Base-by-base conservation (phyloP, 2,888 invertebrate genomes). In the Netelia fuscicornis region DNA sequence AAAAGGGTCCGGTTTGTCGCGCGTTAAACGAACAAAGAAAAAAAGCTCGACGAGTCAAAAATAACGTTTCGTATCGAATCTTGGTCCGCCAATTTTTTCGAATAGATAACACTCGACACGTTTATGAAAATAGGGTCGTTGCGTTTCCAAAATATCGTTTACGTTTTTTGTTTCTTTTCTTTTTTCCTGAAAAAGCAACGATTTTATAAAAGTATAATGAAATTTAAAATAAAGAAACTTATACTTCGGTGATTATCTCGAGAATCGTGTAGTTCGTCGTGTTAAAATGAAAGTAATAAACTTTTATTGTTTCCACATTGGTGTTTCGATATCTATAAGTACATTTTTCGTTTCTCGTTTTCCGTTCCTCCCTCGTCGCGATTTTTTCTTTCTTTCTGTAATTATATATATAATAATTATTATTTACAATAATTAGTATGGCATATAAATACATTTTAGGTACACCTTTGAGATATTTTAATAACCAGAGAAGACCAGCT, bases 371-470 rank as follows among this genome's bases (percentile, higher is more conserved):
- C 13, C 13, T 48, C 48, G 48, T 48, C 48, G 2, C 6, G 48
- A 48, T 30, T 20, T 23, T 62, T 30, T 11, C 67, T 74, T 58
- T 44, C 81, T 80, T 44, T 86, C 78, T 80, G 71, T 82, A 84
- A 74, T 79, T 86, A 62, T 83, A 56, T 82, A 62, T 83, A 56
- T 82, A 71, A 78, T 78, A 75, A 85, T 83, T 56, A 85, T 83
- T 91, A 91, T 91, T 90, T 91, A 91, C 91, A 91, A 86, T 89
- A 88, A 91, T 91, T 88, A 90, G 87, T 90, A 89, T 90, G 89
- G 90, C 89, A 89, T 91, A 90, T 91, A 91, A 91, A 91, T 91
- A 91, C 90, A 91, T 89, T 91, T 85, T 91, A 91, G 88, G 84
- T 90, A 90, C 89, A 91, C 84, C 89, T 89, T 91, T 90, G 88